Percentiles rank a stretch among this genome's conserved stretches.
Conservation (phyloP, 1,140 invertebrate genomes). For the Grapholita molesta region DNA sequence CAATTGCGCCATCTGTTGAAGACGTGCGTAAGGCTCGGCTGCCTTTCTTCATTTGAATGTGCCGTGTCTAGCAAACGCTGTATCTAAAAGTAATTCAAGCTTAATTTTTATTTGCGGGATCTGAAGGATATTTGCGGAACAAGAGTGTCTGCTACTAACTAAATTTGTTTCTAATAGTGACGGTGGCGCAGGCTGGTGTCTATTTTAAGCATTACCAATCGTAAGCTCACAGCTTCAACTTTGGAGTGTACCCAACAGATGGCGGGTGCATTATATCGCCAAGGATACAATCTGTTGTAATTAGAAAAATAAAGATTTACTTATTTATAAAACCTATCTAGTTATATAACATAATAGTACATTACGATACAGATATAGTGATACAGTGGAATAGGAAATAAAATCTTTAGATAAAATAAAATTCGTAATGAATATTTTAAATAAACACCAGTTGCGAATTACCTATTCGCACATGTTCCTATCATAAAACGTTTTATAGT, state of each 20-base stretch:
- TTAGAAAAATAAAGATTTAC: neutral
- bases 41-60: slow-evolving; percentile 46
- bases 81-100: slow-evolving; percentile 44
- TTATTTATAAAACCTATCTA: no score
- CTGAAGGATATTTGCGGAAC: slow-evolving; percentile 4
- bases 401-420: no score
- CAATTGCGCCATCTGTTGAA: slow-evolving; percentile 47
- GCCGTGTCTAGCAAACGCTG: slow-evolving; percentile 20
- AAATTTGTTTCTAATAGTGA: neutral
- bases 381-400: no score
- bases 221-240: neutral
- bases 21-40: slow-evolving; percentile 54
- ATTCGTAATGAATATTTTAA: no score
- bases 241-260: neutral
- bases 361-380: no score
- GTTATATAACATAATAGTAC: no score
- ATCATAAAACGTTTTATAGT: no score
- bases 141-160: neutral
- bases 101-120: slow-evolving; percentile 10
- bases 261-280: neutral
- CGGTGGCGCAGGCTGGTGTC: neutral
- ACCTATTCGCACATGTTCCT: no score
- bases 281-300: neutral
- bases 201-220: neutral
- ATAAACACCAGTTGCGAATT: no score